Evolutionary conservation across 2,888 invertebrate genomes (phyloP).

Genomic region (Carterocephalus palaemon): DNA sequence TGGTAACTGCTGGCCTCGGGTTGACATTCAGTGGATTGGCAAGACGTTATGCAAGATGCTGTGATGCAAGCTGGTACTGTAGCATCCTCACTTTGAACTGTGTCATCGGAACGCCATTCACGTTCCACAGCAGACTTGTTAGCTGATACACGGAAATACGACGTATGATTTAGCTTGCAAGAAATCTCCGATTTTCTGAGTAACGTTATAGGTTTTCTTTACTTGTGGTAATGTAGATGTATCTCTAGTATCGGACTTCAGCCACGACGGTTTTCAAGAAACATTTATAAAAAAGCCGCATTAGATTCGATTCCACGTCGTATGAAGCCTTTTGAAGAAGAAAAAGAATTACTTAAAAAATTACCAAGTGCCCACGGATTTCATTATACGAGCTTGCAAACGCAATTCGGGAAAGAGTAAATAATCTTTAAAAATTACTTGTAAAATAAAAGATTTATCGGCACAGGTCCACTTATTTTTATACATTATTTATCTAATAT

Average conservation of each 20-base stretch:
- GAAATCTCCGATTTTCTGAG: constrained; percentile 12
- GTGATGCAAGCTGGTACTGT: constrained; percentile 57
- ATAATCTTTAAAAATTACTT: no score
- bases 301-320: background rate
- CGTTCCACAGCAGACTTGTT: constrained; percentile 51
- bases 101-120: constrained; percentile 46
- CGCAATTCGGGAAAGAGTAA: no score
- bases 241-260: background rate
- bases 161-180: constrained; percentile 43
- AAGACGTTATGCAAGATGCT: constrained; percentile 61
- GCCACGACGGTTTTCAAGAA: background rate
- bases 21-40: constrained; percentile 62
- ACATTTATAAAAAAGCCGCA: background rate
- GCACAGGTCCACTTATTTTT: no score
- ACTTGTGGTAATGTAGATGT: background rate
- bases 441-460: no score
- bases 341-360: no score
- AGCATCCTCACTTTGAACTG: constrained; percentile 49
- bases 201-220: background rate
- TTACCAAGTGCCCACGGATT: no score
- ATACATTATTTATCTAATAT: no score
- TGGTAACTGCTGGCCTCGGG: constrained; percentile 41
- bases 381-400: background rate
- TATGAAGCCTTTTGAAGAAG: no score
- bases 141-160: constrained; percentile 52